phyloP scores from a whole-genome alignment of 2,797 vertebrate genomes.

The Phrynocephalus vlangalii region DNA sequence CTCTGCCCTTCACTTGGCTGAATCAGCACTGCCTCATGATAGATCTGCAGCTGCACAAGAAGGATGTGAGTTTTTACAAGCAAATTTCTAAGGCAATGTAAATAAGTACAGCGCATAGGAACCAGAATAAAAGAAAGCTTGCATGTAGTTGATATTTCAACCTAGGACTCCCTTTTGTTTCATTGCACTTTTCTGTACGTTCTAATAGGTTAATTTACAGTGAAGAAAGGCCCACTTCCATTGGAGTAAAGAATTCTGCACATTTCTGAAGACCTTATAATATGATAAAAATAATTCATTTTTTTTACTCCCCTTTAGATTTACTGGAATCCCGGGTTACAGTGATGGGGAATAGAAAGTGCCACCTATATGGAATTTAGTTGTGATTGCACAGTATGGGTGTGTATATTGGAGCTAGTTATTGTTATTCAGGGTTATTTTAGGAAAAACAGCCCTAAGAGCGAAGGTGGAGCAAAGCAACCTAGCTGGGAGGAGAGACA shows the following conservation, averaged over 20 bases:
- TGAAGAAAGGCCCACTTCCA: neutral
- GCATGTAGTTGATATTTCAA: neutral
- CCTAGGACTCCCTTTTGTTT: neutral
- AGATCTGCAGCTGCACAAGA: conserved; percentile 25
- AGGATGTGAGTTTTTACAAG: conserved; percentile 28
- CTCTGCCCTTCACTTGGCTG: conserved; percentile 55
- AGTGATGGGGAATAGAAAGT: neutral
- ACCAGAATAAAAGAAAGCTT: neutral
- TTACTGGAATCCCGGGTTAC: neutral
- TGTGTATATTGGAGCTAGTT: neutral
- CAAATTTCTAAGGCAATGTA: conserved; percentile 39
- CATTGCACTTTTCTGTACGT: neutral
- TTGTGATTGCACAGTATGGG: neutral
- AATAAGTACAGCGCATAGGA: conserved; percentile 12
- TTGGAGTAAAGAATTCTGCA: neutral
- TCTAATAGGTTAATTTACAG: neutral
- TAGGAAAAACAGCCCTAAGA: neutral
- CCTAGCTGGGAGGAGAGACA: neutral
- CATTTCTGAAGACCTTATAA: neutral
- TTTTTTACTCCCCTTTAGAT: neutral
- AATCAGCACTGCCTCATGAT: conserved; percentile 49
- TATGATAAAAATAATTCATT: neutral
- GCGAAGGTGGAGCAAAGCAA: neutral
- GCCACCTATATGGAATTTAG: neutral
- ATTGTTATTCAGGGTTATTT: neutral